Evolutionary conservation across 2,888 invertebrate species (phyloP).

Genomic region (Macaria notata): DNA sequence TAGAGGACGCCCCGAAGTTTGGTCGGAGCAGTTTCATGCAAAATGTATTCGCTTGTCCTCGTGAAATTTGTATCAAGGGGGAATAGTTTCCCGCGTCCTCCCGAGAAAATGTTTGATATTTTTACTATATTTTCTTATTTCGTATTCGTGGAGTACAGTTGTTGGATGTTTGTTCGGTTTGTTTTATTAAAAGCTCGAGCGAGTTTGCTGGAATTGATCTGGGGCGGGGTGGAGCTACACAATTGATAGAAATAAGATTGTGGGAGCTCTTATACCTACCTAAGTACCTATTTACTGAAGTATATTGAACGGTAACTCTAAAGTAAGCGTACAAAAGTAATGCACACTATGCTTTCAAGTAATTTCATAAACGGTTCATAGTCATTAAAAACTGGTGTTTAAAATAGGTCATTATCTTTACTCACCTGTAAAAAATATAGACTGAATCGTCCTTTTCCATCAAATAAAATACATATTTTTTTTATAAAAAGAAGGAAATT

Average conservation of each 20-base stretch:
- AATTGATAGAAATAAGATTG: constrained; percentile 16
- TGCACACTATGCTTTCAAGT: too few species aligned
- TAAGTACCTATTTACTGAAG: too few species aligned
- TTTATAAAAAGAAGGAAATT: too few species aligned
- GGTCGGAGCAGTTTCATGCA: constrained; percentile 62
- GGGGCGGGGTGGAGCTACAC: constrained; percentile 21
- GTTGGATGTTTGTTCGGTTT: constrained; percentile 33
- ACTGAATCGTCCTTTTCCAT: too few species aligned
- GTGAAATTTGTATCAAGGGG: constrained; percentile 61
- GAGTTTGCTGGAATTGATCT: constrained; percentile 28
- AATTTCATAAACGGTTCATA: too few species aligned
- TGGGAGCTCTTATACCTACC: neutral
- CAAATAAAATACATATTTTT: too few species aligned
- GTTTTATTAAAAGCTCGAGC: constrained; percentile 34
- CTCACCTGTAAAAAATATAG: too few species aligned
- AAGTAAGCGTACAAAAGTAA: too few species aligned
- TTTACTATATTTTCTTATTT: constrained; percentile 44
- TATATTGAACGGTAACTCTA: too few species aligned
- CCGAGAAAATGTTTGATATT: constrained; percentile 52
- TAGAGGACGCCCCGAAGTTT: constrained; percentile 44
- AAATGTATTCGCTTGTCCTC: constrained; percentile 66
- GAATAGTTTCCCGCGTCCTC: constrained; percentile 53
- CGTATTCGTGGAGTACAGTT: constrained; percentile 28
- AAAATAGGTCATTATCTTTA: too few species aligned
- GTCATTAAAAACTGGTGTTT: too few species aligned